Conservation (phyloP, 30 jellyfish, hydroid and myxozoan genomes). For the Hydractinia symbiolongicarpus region DNA sequence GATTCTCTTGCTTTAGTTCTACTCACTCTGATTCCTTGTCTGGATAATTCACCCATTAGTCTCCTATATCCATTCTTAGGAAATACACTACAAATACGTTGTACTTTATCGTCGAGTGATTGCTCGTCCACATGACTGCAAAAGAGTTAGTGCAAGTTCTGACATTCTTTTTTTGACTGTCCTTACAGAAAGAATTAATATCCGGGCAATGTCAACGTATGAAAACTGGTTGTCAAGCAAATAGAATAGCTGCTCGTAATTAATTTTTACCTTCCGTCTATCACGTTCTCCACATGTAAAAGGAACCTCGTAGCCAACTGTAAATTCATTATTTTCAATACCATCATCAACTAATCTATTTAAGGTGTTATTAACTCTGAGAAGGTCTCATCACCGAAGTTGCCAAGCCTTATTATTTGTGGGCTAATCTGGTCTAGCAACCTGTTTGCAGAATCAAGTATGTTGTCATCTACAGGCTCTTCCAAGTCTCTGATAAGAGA, state of each 20-base stretch:
- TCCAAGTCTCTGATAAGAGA: no score
- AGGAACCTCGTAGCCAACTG: not conserved
- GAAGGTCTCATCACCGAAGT: not conserved
- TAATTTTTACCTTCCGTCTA: not conserved
- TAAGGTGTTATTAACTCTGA: no score
- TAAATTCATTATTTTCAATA: not conserved
- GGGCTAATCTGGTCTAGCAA: not conserved
- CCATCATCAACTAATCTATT: not conserved
- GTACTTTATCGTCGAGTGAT: constrained; percentile 10
- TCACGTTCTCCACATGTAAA: not conserved
- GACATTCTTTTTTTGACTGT: constrained; percentile 20
- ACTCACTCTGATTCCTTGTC: constrained; percentile 32
- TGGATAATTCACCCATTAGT: constrained; percentile 38
- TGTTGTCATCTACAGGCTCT: not conserved
- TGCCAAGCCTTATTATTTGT: not conserved
- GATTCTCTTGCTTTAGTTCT: constrained; percentile 33
- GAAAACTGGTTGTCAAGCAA: constrained; percentile 4
- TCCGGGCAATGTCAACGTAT: not conserved
- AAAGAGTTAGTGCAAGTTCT: constrained; percentile 18
- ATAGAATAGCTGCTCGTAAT: not conserved
- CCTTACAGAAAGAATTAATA: not conserved
- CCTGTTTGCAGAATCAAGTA: not conserved
- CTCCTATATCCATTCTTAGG: constrained; percentile 56
- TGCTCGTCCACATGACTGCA: not conserved
- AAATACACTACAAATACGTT: constrained; percentile 4